Evolutionary conservation across 2,797 vertebrate genomes (phyloP).

Genomic region (Sebastolobus altivelis): DNA sequence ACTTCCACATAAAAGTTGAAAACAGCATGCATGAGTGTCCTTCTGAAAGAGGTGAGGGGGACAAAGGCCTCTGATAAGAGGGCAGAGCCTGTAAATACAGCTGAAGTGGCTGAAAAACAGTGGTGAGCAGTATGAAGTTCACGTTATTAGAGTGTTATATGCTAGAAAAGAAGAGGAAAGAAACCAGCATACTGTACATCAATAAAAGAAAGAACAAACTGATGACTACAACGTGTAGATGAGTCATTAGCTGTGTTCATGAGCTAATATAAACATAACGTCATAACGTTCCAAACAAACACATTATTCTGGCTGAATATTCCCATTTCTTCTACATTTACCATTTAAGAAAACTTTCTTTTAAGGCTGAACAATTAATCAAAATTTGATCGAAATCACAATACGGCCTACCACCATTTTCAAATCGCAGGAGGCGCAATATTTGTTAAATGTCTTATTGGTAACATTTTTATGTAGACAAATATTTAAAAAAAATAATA

Average conservation of each 20-base stretch:
- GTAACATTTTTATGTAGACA: too few relatives aligned
- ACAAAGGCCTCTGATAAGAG: conserved; percentile 36
- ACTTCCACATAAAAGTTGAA: background rate
- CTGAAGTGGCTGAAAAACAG: conserved; percentile 34
- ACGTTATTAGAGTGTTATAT: conserved; percentile 15
- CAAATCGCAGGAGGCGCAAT: too few relatives aligned
- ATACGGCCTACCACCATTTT: too few relatives aligned
- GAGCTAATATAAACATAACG: background rate
- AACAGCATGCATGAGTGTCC: background rate
- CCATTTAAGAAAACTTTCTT: conserved; percentile 4
- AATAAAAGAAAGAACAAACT: conserved; percentile 17
- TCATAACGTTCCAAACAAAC: conserved; percentile 9
- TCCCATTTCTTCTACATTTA: conserved; percentile 27
- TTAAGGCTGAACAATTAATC: too few relatives aligned
- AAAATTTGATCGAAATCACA: too few relatives aligned
- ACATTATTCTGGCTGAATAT: conserved; percentile 10
- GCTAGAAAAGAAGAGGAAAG: background rate
- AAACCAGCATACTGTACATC: conserved; percentile 15
- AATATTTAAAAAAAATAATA: too few relatives aligned
- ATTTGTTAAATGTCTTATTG: too few relatives aligned
- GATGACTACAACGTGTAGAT: conserved; percentile 14
- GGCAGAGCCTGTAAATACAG: background rate
- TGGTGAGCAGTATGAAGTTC: conserved; percentile 14
- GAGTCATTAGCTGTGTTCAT: conserved; percentile 7
- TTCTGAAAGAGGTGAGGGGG: conserved; percentile 10